Conservation (phyloP, 2,113 vertebrate species). For the Protobothrops mucrosquamatus region DNA sequence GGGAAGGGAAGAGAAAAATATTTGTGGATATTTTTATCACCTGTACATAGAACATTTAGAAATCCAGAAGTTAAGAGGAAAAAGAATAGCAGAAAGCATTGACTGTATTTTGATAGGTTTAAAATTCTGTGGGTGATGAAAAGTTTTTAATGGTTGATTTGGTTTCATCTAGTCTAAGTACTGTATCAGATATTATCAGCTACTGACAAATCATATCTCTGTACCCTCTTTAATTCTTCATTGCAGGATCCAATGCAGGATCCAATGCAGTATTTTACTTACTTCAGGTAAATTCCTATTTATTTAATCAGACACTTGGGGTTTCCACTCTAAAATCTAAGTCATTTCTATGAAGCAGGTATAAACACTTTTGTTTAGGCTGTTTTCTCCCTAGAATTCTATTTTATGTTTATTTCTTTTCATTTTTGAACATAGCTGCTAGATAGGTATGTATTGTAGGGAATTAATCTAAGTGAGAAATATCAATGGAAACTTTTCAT, state of each 20-base stretch:
- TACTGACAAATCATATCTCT: neutral
- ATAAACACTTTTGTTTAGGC: neutral
- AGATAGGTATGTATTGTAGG: neutral
- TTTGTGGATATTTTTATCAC: too few relatives aligned
- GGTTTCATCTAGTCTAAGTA: neutral
- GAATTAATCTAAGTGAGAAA: neutral
- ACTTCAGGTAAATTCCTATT: neutral
- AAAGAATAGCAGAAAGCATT: neutral
- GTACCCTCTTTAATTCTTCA: neutral
- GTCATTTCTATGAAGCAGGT: neutral
- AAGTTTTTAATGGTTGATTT: neutral
- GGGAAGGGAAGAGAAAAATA: too few relatives aligned
- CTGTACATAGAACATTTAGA: neutral
- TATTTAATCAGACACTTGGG: neutral
- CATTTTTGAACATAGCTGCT: neutral
- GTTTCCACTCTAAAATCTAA: neutral
- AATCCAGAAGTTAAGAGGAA: neutral
- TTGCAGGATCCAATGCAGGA: rapidly evolving
- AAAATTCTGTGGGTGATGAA: neutral
- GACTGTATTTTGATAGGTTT: neutral
- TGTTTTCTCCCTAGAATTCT: neutral
- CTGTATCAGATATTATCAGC: neutral
- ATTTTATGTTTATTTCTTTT: constrained; percentile 7
- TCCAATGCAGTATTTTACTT: neutral
- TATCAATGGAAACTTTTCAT: neutral